These are phyloP conservation scores for Siniperca undulata DNA, from an alignment of 2,797 vertebrate genomes.

Conservation along the genomic window DNA sequence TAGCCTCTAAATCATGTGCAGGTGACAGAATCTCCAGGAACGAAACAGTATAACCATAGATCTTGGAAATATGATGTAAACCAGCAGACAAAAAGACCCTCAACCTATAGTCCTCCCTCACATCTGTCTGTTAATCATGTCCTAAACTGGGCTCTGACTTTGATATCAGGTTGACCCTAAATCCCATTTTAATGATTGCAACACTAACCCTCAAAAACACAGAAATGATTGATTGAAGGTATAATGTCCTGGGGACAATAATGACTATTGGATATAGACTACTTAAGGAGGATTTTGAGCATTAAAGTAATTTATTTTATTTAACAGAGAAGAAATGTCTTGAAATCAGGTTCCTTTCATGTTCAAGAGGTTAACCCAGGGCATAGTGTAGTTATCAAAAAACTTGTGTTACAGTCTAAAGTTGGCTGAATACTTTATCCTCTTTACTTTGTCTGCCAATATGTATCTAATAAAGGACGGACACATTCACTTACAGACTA, in stretches of 20 bases:
- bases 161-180: not conserved
- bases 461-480: not conserved
- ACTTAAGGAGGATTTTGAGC: not conserved
- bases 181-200: slow-evolving; percentile 45
- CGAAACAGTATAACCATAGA: not conserved
- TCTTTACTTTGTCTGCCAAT: not conserved
- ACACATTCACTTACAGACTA: not conserved
- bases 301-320: not conserved
- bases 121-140: slow-evolving; percentile 14
- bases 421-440: not conserved
- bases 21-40: slow-evolving; percentile 27
- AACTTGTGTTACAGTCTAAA: not conserved
- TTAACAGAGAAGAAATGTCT: not conserved
- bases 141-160: not conserved
- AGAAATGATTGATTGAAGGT: not conserved
- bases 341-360: not conserved
- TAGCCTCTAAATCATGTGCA: slow-evolving; percentile 33
- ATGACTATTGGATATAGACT: not conserved
- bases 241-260: not conserved
- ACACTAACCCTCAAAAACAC: not conserved
- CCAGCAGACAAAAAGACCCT: not conserved
- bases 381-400: not conserved
- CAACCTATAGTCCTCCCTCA: not conserved
- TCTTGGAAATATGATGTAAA: not conserved
- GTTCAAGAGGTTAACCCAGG: slow-evolving; percentile 5